Base-by-base conservation (phyloP, 1,140 invertebrate genomes). In the Solen grandis region DNA sequence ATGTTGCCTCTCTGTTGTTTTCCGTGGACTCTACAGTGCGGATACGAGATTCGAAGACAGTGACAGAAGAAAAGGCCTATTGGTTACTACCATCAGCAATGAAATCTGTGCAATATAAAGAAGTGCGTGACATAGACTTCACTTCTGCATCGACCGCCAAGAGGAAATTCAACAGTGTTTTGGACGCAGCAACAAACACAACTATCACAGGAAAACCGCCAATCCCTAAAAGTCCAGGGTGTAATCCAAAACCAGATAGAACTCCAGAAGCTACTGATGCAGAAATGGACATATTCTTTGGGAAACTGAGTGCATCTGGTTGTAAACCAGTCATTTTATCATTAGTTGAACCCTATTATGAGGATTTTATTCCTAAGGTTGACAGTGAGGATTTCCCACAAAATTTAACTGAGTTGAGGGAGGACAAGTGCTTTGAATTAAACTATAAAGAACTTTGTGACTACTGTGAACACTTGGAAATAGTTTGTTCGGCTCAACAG, bases 251-350 rank as follows among this genome's bases (percentile, higher is more conserved):
- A 31, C 38, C 50, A 69, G 38, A 69, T 27, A 4, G 31, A 4
- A 31, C 27, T 4, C 66, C 66, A 4, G 66, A 50, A 13, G 66
- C 66, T 5, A 27, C 66, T 29, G 66, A 69, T 69, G 66, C 50
- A 59, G 52, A 59, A 13, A 38, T 78, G 25, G 55, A 69, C 31
- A 60, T 41, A 8, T 29, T 74, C 4, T 74, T 46, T n/a, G 33
- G 27, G 19, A 60, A 59, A 74, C 33, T 46, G 3, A 2, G 13
- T 74, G 16, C 25, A 59, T 74, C 14, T n/a, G 22, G 16, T 55
- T 1, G 16, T n/a, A 75, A 10, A 36, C 25, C 80, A 25, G 80
- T 35, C 5, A 59, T 82, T 27, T 52, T 82, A n/a, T 38, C 81
- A 31, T 16, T 82, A 1, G 41, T 70, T 29, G 29, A 35, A 19